Evolutionary conservation across 2,888 invertebrate species (phyloP).

Genomic region (Saturnia japonica): DNA sequence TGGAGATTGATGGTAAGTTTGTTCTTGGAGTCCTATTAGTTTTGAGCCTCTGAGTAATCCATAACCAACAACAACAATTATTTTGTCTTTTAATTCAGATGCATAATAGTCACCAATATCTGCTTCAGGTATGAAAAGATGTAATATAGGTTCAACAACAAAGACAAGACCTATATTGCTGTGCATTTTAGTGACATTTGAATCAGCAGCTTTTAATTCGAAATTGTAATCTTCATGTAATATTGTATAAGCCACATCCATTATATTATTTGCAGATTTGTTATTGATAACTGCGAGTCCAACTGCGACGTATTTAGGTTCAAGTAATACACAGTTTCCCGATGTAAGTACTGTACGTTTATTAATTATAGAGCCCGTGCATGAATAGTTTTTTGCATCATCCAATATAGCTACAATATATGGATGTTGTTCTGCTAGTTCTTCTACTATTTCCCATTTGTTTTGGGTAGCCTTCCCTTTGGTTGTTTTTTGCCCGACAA

Average conservation of each 20-base stretch:
- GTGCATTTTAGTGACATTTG: constrained; percentile 48
- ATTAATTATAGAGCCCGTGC: constrained; percentile 58
- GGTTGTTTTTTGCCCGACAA: constrained; percentile 16
- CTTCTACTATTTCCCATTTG: constrained; percentile 52
- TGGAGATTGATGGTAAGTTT: constrained; percentile 50
- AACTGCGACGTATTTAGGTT: constrained; percentile 48
- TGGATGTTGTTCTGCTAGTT: constrained; percentile 57
- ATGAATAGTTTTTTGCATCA: constrained; percentile 44
- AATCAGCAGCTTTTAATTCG: constrained; percentile 38
- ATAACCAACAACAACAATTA: constrained; percentile 51
- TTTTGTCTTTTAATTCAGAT: constrained; percentile 48
- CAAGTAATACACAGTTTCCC: constrained; percentile 48
- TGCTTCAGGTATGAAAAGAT: constrained; percentile 43
- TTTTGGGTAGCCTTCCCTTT: constrained; percentile 18
- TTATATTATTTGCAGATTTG: constrained; percentile 37
- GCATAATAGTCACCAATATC: constrained; percentile 50
- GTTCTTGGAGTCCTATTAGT: constrained; percentile 47
- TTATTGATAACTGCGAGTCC: constrained; percentile 46
- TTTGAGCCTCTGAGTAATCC: constrained; percentile 41
- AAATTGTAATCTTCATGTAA: constrained; percentile 53
- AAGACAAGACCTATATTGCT: constrained; percentile 62
- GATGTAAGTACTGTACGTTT: constrained; percentile 57
- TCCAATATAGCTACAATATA: constrained; percentile 59
- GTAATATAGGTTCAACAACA: constrained; percentile 41
- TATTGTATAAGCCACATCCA: constrained; percentile 43